These are phyloP conservation scores for Clinocottus analis DNA, from an alignment of 2,113 vertebrate species.

Conservation along the genomic window DNA sequence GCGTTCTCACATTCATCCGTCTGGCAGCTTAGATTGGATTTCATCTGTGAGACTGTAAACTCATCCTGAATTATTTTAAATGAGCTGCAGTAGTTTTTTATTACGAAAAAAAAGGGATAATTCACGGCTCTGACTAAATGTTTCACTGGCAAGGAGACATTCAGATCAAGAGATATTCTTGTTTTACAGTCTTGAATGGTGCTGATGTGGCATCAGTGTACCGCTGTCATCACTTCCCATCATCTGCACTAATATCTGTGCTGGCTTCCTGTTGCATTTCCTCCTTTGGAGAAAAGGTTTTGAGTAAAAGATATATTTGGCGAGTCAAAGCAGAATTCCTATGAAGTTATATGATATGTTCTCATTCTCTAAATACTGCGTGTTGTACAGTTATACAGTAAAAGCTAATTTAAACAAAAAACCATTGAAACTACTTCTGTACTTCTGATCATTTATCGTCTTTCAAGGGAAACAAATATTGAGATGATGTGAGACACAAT, in stretches of 20 bases:
- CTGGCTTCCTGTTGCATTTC: background rate
- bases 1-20: slow-evolving; percentile 33
- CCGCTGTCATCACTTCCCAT: slow-evolving; percentile 3
- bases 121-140: slow-evolving; percentile 21
- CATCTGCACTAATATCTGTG: slow-evolving; percentile 5
- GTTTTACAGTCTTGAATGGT: slow-evolving; percentile 16
- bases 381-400: background rate
- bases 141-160: background rate
- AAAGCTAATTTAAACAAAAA: background rate
- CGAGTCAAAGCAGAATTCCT: background rate
- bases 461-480: no score
- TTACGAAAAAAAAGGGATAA: slow-evolving; percentile 5
- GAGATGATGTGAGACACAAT: no score
- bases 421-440: background rate
- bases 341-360: background rate
- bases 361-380: background rate
- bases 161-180: slow-evolving; percentile 24
- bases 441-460: no score
- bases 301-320: background rate
- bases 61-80: background rate
- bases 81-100: background rate
- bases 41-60: background rate
- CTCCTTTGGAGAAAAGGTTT: no score
- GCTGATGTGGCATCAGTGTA: slow-evolving; percentile 8
- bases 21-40: slow-evolving; percentile 6